Conservation (phyloP, 2,797 vertebrate genomes). For the Xiphorhynchus erythropygius region DNA sequence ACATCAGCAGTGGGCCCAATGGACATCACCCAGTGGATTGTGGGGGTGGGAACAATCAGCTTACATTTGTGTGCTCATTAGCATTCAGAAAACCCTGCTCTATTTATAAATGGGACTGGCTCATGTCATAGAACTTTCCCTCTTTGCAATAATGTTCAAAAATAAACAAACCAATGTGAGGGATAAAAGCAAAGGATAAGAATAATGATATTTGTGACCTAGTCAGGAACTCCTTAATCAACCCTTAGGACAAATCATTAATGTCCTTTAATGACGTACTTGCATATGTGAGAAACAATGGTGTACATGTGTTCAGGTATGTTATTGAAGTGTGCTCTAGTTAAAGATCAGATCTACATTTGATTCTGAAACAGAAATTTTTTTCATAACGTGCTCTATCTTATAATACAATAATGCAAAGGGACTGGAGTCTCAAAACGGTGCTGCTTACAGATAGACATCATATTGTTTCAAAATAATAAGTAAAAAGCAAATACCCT, state of each 20-base stretch:
- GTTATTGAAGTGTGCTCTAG: neutral
- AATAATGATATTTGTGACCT: neutral
- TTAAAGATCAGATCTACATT: neutral
- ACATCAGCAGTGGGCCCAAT: slow-evolving; percentile 8
- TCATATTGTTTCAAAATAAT: neutral
- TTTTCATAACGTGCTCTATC: neutral
- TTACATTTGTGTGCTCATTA: neutral
- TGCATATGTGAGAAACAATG: neutral
- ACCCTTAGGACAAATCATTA: neutral
- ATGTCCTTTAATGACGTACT: neutral
- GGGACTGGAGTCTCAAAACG: neutral
- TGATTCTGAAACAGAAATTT: neutral
- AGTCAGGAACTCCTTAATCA: neutral
- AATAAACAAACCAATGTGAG: neutral
- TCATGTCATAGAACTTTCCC: neutral
- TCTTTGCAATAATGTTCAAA: neutral
- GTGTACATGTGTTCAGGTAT: neutral
- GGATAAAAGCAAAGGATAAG: neutral
- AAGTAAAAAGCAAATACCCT: neutral
- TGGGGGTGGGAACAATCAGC: neutral
- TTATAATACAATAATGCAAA: neutral
- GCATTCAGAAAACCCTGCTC: neutral
- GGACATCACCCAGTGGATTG: neutral
- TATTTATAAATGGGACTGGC: neutral
- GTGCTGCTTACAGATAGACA: neutral